phyloP scores from a whole-genome alignment of 2,888 invertebrate genomes.

The Lepeophtheirus nordmannii region DNA sequence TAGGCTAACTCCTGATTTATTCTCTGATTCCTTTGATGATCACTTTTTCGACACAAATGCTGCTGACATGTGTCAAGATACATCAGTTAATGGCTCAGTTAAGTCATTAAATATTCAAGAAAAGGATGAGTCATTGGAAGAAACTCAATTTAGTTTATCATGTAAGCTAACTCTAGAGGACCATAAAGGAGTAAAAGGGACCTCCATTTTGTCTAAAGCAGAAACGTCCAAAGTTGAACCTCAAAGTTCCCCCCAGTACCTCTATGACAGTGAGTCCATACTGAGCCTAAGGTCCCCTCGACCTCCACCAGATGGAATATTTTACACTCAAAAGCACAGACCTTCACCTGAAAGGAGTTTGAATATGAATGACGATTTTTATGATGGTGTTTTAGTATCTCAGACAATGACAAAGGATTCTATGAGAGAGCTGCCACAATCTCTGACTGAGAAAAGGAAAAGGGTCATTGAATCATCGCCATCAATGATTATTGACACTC shows the following conservation, averaged over 20 bases:
- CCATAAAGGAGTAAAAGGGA: neutral
- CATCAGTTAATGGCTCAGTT: neutral
- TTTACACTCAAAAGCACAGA: neutral
- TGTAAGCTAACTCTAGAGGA: neutral
- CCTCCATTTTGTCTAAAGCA: neutral
- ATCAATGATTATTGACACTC: no score
- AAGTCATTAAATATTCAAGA: neutral
- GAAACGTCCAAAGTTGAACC: neutral
- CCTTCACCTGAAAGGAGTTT: no score
- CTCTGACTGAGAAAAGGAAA: no score
- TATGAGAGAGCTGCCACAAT: no score
- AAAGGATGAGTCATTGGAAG: neutral
- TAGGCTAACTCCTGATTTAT: no score
- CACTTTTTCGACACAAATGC: neutral
- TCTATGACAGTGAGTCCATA: no score
- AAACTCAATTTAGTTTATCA: neutral
- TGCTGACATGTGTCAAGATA: neutral
- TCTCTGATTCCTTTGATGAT: neutral
- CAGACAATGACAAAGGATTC: no score
- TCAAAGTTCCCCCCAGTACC: neutral
- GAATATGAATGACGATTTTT: no score
- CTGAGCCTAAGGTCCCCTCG: neutral
- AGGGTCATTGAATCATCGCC: no score
- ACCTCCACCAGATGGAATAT: constrained; percentile 1
- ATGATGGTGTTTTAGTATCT: no score